Conservation (phyloP, 2,113 vertebrate genomes). For the Coreoperca whiteheadi region DNA sequence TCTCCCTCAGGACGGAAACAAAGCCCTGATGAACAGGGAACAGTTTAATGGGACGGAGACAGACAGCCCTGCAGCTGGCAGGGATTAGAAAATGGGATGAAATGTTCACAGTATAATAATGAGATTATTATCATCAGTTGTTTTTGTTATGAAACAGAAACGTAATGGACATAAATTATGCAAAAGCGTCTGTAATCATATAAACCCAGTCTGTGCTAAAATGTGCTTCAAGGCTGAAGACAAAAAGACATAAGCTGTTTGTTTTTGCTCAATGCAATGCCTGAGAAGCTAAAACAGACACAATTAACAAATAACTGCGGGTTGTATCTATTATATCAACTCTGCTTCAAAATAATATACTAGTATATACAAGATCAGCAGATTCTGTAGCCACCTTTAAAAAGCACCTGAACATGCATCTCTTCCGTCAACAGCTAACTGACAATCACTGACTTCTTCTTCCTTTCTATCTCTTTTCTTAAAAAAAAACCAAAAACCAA, state of each 20-base stretch:
- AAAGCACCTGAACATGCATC: too few relatives aligned
- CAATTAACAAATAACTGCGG: not conserved
- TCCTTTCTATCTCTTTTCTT: too few relatives aligned
- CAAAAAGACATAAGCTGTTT: not conserved
- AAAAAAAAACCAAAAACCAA: too few relatives aligned
- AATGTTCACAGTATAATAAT: not conserved
- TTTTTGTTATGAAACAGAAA: conserved; percentile 22
- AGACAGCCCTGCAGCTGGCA: conserved; percentile 20
- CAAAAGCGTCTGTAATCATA: not conserved
- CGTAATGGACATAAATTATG: not conserved
- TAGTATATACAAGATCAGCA: too few relatives aligned
- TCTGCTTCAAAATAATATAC: not conserved
- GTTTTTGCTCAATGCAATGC: too few relatives aligned
- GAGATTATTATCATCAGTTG: conserved; percentile 6
- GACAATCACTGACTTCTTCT: too few relatives aligned
- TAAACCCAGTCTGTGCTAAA: not conserved
- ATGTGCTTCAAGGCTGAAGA: conserved; percentile 5
- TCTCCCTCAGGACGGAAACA: conserved; percentile 24
- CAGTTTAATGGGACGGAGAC: conserved; percentile 37
- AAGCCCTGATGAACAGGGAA: conserved; percentile 23
- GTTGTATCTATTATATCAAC: not conserved
- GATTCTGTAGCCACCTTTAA: too few relatives aligned
- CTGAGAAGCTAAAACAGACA: too few relatives aligned
- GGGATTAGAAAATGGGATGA: not conserved
- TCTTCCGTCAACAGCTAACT: too few relatives aligned